Evolutionary conservation across 2,797 vertebrate genomes (phyloP).

Genomic region (Mormyrops boulengeri): DNA sequence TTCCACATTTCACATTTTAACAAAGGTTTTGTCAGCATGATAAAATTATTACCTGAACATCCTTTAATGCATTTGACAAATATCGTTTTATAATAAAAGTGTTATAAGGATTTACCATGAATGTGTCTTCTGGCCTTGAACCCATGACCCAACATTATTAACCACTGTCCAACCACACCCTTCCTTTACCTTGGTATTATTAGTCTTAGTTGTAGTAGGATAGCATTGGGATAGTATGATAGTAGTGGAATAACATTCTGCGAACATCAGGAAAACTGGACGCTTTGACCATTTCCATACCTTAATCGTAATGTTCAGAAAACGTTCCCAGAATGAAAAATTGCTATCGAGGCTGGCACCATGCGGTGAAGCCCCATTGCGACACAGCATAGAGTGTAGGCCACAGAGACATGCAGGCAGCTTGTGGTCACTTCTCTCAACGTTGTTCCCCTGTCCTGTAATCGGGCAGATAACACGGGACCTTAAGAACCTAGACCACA

Average conservation of each 20-base stretch:
- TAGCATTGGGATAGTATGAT: background rate
- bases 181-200: background rate
- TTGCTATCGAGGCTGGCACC: background rate
- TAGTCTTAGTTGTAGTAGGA: background rate
- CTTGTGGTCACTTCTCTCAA: background rate
- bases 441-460: background rate
- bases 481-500: background rate
- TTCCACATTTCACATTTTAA: background rate
- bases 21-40: background rate
- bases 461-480: background rate
- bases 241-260: background rate
- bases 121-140: background rate
- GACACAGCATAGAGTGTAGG: background rate
- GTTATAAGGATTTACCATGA: background rate
- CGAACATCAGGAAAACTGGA: background rate
- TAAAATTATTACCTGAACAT: background rate
- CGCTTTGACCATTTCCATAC: background rate
- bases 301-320: background rate
- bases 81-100: background rate
- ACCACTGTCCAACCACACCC: background rate
- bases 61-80: background rate
- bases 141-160: background rate
- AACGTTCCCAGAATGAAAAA: background rate
- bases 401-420: background rate
- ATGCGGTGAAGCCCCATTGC: background rate